Conservation (phyloP, 2,113 vertebrate genomes). For the Ophthalmolycus amberensis region DNA sequence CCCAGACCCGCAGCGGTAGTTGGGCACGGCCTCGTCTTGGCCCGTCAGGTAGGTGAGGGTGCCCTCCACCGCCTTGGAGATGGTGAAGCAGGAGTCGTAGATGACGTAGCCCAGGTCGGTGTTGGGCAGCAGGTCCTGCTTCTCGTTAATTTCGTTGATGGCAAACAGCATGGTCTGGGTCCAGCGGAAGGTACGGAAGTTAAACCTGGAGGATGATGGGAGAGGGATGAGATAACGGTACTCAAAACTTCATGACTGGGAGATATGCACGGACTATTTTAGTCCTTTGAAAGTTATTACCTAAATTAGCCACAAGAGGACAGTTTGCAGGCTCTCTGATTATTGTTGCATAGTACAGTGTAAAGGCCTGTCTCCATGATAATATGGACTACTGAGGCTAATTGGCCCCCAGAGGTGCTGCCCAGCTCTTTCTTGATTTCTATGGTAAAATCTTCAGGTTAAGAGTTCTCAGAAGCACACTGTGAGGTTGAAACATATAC, state of each 20-base stretch:
- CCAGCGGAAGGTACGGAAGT: constrained; percentile 88
- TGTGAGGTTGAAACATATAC: neutral
- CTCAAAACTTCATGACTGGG: neutral
- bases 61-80: constrained; percentile 88
- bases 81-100: constrained; percentile 88
- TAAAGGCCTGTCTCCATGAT: constrained; percentile 27
- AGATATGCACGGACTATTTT: neutral
- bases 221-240: neutral
- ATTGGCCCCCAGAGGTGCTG: constrained; percentile 61
- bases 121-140: constrained; percentile 80
- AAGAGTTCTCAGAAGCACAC: neutral
- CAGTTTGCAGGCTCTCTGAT: constrained; percentile 21
- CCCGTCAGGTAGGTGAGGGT: constrained; percentile 87
- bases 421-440: constrained; percentile 28
- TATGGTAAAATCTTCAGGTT: constrained; percentile 25
- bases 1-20: constrained; percentile 86
- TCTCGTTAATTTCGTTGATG: constrained; percentile 86
- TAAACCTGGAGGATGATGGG: constrained; percentile 82
- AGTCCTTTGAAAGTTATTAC: neutral
- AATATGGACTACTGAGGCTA: constrained; percentile 25
- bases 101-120: constrained; percentile 88
- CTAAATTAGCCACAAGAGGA: constrained; percentile 41
- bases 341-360: constrained; percentile 11
- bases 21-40: constrained; percentile 88
- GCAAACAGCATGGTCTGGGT: constrained; percentile 89